Evolutionary conservation across 1,140 invertebrate genomes (phyloP), one percentile per base, ranked within the genome.

Genomic region (Dreissena polymorpha): DNA sequence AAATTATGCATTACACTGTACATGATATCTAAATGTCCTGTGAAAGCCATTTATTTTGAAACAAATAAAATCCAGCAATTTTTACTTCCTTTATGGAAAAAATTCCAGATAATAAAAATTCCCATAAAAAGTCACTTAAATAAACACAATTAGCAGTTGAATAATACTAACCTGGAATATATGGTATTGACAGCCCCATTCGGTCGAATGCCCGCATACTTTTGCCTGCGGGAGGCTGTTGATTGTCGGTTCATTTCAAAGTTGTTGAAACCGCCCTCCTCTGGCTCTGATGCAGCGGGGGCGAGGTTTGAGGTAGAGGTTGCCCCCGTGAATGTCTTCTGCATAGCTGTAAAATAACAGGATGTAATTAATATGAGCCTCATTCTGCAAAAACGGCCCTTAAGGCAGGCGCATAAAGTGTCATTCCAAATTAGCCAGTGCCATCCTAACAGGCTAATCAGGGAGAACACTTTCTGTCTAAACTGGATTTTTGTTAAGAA

Each of bases 241-340:
- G 90, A 91, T 27, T 89, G 90, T 73, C 88, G 77, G 23, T 82
- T 77, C 82, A 86, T 86, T 84, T 95, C 94, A 81, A 94, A 92
- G 7, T 93, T 91, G 10, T 94, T 92, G 80, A 94, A 94, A 18
- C 94, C 94, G 76, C 91, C 93, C 67, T 95, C 94, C 74, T 94
- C 94, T 23, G 93, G 85, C 96, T 74, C 88, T 18, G 86, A 39
- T 39, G 39, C 82, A 12, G 88, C 72, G 23, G 86, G 86, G 10
- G 77, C 65, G 10, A 78, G 69, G 14, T 77, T 82, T 18, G 76
- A 70, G 5, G 82, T 81, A 64, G 81, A 71, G 55, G 76, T 51
- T 39, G 78, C 14, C n/a, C n/a, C n/a, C 23, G 63, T 53, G 10
- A 63, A 29, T 64, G 50, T 53, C 64, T 90, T 90, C 81, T 87